Evolutionary conservation across 2,888 invertebrate genomes (phyloP).

Genomic region (Pterostichus madidus): DNA sequence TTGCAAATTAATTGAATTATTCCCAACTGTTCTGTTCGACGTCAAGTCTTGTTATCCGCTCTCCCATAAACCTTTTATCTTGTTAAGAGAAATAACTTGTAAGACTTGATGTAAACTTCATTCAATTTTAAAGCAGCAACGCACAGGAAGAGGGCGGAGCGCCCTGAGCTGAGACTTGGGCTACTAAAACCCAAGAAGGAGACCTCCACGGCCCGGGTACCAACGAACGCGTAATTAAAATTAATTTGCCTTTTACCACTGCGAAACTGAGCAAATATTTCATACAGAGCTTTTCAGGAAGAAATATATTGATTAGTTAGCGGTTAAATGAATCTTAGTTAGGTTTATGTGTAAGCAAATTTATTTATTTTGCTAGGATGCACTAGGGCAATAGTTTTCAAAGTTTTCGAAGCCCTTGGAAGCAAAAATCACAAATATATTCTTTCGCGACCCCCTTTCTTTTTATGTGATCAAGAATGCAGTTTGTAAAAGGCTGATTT

Average conservation of each 20-base stretch:
- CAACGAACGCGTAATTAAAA: conserved; percentile 47
- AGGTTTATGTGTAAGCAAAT: no score
- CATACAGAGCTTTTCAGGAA: not conserved
- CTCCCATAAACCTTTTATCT: conserved; percentile 68
- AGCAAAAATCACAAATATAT: no score
- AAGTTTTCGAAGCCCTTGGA: no score
- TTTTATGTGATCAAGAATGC: no score
- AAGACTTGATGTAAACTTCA: conserved; percentile 68
- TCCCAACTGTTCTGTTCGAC: conserved; percentile 19
- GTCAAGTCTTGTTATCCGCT: conserved; percentile 67
- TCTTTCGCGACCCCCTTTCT: no score
- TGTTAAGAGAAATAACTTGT: conserved; percentile 67
- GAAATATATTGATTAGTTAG: no score
- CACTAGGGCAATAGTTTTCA: no score
- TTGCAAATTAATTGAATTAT: conserved; percentile 15
- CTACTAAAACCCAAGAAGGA: not conserved
- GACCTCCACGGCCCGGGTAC: not conserved
- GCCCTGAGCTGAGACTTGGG: not conserved
- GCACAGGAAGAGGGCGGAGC: not conserved
- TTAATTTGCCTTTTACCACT: conserved; percentile 51
- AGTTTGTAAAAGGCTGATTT: no score
- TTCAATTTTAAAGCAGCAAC: conserved; percentile 59
- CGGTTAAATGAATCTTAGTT: no score
- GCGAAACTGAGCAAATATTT: conserved; percentile 32
- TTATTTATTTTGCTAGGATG: no score